Percentiles rank a stretch among this genome's conserved stretches.
phyloP scores from a whole-genome alignment of 2,888 invertebrate species.

The Homarus gammarus region DNA sequence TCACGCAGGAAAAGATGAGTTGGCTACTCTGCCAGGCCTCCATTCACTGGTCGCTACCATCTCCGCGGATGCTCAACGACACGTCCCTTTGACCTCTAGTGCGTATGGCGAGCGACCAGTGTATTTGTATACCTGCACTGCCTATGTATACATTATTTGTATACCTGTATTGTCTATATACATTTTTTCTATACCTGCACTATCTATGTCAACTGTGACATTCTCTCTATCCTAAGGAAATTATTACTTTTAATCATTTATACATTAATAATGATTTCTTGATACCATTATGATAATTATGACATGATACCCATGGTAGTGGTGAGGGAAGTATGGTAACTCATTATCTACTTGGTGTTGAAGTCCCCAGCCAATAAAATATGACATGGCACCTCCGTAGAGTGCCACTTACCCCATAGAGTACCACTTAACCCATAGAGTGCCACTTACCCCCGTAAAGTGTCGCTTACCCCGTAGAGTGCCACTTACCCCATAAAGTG shows the following conservation, averaged over 20 bases:
- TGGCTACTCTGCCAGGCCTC: conserved; percentile 40
- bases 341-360: neutral
- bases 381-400: neutral
- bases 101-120: too few species aligned
- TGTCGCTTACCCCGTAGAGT: too few species aligned
- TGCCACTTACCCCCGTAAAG: too few species aligned
- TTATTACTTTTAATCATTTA: neutral
- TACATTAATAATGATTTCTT: too few species aligned
- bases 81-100: conserved; percentile 61
- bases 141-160: too few species aligned
- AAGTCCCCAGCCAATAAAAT: neutral
- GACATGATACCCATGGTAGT: neutral
- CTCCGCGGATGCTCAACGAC: conserved; percentile 50
- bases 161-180: too few species aligned
- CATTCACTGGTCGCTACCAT: conserved; percentile 58
- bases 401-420: too few species aligned
- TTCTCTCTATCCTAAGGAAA: conserved; percentile 37
- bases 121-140: too few species aligned
- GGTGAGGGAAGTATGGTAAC: neutral
- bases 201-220: too few species aligned
- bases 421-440: too few species aligned
- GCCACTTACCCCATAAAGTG: too few species aligned
- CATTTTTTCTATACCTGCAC: too few species aligned
- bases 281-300: neutral
- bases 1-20: neutral